A percentile compares a stretch with the other conserved stretches of the same genome.
phyloP scores from a whole-genome alignment of 2,797 vertebrate species.

The Scyliorhinus canicula region DNA sequence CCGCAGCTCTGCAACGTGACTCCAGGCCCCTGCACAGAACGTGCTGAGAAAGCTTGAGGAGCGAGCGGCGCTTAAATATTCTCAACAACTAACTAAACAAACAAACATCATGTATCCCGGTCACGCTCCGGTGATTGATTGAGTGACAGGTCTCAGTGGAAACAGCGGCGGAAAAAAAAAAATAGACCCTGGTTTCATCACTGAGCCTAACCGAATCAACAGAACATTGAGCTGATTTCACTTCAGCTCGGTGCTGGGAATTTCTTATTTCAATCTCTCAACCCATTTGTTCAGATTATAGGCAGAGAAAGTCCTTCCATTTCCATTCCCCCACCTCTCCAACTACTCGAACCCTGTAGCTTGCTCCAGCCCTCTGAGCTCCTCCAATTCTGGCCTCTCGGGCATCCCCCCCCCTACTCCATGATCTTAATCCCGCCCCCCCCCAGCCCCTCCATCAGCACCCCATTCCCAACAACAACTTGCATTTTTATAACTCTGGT shows the following conservation, averaged over 20 bases:
- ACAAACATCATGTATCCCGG: slow-evolving; percentile 5
- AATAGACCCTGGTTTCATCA: neutral
- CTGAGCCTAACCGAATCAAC: too few relatives aligned
- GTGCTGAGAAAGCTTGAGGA: neutral
- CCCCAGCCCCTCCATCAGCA: neutral
- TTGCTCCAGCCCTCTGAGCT: neutral
- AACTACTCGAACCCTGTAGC: neutral
- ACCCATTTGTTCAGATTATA: neutral
- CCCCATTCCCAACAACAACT: too few relatives aligned
- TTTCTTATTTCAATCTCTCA: neutral
- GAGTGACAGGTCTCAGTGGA: slow-evolving; percentile 11
- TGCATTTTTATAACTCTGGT: too few relatives aligned
- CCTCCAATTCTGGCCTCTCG: neutral
- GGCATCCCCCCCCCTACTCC: neutral
- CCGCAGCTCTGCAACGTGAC: neutral
- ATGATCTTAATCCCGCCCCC: neutral
- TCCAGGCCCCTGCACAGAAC: neutral
- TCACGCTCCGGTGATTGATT: slow-evolving; percentile 8
- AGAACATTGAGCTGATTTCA: neutral
- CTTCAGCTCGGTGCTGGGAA: neutral
- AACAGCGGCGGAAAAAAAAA: neutral
- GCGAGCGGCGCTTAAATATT: neutral
- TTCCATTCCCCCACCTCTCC: neutral
- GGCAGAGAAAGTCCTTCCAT: neutral
- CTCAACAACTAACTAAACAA: slow-evolving; percentile 11